Conservation (phyloP, 2,888 invertebrate genomes). For the Chaetogeoica ovagalla region DNA sequence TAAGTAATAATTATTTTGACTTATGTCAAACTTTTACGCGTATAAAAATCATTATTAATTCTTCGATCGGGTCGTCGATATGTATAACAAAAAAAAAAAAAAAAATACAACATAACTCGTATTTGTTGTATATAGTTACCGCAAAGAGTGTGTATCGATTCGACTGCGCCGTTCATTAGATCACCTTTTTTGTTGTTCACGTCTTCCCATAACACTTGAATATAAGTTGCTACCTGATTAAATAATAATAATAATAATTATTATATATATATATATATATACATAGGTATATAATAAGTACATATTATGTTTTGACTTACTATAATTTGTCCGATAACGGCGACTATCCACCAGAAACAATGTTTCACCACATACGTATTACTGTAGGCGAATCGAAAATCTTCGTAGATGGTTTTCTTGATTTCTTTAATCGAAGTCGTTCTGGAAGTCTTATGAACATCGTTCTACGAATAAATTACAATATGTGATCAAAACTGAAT, state of each 20-base stretch:
- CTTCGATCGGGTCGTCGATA: too few relatives aligned
- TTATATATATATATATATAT: too few relatives aligned
- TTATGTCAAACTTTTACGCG: too few relatives aligned
- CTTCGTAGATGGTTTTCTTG: constrained; percentile 55
- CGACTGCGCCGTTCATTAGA: constrained; percentile 54
- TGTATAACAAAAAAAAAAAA: too few relatives aligned
- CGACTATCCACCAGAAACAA: constrained; percentile 65
- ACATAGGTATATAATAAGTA: too few relatives aligned
- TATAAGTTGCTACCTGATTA: constrained; percentile 53
- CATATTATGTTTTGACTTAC: constrained; percentile 31
- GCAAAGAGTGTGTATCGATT: constrained; percentile 52
- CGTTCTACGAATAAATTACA: constrained; percentile 21
- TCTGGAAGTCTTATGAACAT: neutral
- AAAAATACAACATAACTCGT: too few relatives aligned
- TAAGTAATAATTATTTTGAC: too few relatives aligned
- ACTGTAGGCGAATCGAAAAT: constrained; percentile 59
- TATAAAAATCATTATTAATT: too few relatives aligned
- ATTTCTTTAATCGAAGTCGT: constrained; percentile 12
- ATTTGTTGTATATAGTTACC: constrained; percentile 19
- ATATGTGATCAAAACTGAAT: neutral
- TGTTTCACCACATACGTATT: constrained; percentile 61
- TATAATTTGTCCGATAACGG: constrained; percentile 62
- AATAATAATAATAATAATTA: neutral
- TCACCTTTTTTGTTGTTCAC: constrained; percentile 42
- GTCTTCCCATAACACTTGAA: constrained; percentile 54